Base-by-base conservation (phyloP, 1,140 invertebrate genomes). In the Ooceraea biroi region DNA sequence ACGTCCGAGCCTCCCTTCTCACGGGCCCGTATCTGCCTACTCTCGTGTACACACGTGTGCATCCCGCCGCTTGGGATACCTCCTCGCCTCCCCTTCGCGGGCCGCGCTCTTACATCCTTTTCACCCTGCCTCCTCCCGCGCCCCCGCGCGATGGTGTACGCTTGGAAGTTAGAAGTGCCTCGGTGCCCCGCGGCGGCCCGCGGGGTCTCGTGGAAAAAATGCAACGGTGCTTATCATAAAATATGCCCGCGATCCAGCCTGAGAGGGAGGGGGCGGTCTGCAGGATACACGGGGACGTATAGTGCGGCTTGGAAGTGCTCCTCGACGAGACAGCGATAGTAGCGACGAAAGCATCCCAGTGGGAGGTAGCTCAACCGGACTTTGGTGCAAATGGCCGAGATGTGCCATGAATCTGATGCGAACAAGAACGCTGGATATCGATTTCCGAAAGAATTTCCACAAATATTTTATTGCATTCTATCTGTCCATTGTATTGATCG, bases 171-270 rank as follows among this genome's bases (percentile, higher is more conserved):
- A 50, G 44, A 84, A 83, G 80, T 84, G 65, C 86, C 86, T 46
- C 69, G 74, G 44, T 74, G 84, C 76, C 86, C 58, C 82, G 85
- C 65, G 77, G 86, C 82, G 82, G 82, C 25, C 76, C 76, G 46
- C 82, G 83, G 82, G 82, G 80, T 88, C 90, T 87, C 84, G 85
- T 87, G 86, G 86, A 85, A 93, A 92, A 92, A 91, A 92, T 92
- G 90, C 91, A 78, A 82, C 88, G 90, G 93, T 94, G 93, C 92
- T 94, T 94, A 94, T 94, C 93, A 94, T 94, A 94, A 93, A 94
- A 94, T 94, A 94, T 93, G 89, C 93, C 89, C 80, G 89, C 90
- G 78, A 88, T 88, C 83, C 85, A 83, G 48, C 48, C 17, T 19
- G 17, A 58, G 44, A 60, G 19, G 60, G 77, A 11, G 65, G 27